phyloP scores from a whole-genome alignment of 2,888 invertebrate species.

The Pyrgus malvae region DNA sequence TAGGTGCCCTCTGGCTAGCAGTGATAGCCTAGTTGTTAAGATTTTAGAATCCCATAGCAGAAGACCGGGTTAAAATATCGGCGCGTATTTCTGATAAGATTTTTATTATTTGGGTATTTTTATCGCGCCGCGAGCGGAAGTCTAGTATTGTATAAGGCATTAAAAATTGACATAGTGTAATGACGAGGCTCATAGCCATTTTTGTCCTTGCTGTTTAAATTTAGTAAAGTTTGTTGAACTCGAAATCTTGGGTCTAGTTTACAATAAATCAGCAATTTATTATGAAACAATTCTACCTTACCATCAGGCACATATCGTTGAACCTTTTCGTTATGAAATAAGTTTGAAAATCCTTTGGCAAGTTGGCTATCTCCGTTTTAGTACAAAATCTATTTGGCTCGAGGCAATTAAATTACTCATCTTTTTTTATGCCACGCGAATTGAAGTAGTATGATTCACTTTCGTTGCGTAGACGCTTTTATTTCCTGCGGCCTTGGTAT shows the following conservation, averaged over 20 bases:
- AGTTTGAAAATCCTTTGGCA: neutral
- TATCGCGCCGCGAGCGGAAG: too few species aligned
- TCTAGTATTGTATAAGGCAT: too few species aligned
- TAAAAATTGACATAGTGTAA: neutral
- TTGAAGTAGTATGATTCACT: constrained; percentile 47
- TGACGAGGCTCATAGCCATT: neutral
- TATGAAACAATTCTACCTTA: neutral
- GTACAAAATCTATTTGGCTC: constrained; percentile 25
- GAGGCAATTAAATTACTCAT: constrained; percentile 41
- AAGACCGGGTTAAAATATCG: too few species aligned
- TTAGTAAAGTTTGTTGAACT: constrained; percentile 14
- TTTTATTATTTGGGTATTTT: too few species aligned
- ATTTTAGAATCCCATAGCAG: too few species aligned
- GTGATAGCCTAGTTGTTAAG: too few species aligned
- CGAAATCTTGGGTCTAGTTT: too few species aligned
- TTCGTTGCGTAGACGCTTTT: constrained; percentile 40
- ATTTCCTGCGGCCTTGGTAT: constrained; percentile 21
- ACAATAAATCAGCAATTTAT: neutral
- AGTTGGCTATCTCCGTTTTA: constrained; percentile 2
- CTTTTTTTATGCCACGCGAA: constrained; percentile 33
- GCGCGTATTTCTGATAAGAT: too few species aligned
- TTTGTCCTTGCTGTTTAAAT: neutral
- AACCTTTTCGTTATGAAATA: neutral
- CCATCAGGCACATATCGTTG: neutral
- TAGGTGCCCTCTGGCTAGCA: too few species aligned